phyloP scores from a whole-genome alignment of 2,113 vertebrate species.

The Hippocampus mohnikei region DNA sequence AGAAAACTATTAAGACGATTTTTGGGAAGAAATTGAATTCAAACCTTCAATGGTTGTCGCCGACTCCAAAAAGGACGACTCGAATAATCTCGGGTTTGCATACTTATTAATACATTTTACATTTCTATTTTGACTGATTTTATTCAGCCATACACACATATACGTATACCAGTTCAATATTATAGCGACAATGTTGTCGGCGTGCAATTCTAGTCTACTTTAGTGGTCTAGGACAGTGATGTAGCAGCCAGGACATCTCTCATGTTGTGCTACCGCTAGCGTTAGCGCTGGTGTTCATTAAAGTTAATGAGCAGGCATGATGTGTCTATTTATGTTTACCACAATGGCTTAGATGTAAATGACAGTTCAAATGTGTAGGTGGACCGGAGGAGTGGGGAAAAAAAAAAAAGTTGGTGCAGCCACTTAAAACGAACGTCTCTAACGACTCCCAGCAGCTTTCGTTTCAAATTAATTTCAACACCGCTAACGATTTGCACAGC shows the following conservation, averaged over 20 bases:
- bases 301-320: no score
- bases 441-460: conserved; percentile 80
- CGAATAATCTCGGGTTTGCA: not conserved
- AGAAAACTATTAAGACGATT: not conserved
- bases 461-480: conserved; percentile 85
- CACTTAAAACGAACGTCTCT: conserved; percentile 73
- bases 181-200: no score
- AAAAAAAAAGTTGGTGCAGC: conserved; percentile 69
- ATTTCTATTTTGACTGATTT: not conserved
- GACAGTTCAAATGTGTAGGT: not conserved
- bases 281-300: not conserved
- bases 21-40: not conserved
- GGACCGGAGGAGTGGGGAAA: not conserved
- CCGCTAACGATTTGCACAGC: conserved; percentile 81
- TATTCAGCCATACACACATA: no score
- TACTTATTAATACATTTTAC: not conserved
- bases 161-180: no score
- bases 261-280: not conserved
- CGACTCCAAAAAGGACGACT: not conserved
- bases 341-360: not conserved
- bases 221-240: not conserved
- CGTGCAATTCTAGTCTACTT: no score
- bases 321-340: not conserved
- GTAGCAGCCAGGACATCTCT: not conserved
- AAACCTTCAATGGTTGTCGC: not conserved